phyloP scores from a whole-genome alignment of 2,888 invertebrate species.

The Oegoconia quadripuncta region DNA sequence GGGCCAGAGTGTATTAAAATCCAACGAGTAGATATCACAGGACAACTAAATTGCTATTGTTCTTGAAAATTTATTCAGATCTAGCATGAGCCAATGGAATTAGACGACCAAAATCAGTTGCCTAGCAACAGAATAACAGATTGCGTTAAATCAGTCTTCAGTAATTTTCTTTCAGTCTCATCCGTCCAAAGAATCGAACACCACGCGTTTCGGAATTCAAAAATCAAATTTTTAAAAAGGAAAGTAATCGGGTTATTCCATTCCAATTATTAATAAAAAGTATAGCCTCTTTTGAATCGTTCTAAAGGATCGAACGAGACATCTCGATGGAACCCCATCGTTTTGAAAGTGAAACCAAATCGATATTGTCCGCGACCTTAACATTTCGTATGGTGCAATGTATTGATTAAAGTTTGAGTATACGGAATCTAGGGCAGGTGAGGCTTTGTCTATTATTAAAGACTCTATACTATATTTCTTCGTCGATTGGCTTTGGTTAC shows the following conservation, averaged over 20 bases:
- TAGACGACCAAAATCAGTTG: conserved; percentile 25
- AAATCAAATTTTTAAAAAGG: no score
- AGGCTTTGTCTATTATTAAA: conserved; percentile 33
- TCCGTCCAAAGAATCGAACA: conserved; percentile 22
- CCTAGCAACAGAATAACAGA: conserved; percentile 61
- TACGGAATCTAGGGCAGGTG: conserved; percentile 44
- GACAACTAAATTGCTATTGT: not conserved
- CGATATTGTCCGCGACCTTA: conserved; percentile 43
- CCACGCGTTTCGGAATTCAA: conserved; percentile 37
- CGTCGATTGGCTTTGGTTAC: no score
- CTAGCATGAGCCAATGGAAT: conserved; percentile 8
- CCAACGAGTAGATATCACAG: no score
- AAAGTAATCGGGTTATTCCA: no score
- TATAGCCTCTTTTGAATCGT: conserved; percentile 1
- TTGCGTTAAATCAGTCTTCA: conserved; percentile 25
- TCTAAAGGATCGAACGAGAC: conserved; percentile 11
- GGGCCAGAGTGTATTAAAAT: no score
- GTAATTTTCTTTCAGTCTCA: conserved; percentile 31
- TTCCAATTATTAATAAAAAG: no score
- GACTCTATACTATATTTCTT: no score
- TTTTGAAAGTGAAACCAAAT: conserved; percentile 32
- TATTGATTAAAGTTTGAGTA: conserved; percentile 45
- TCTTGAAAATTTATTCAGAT: conserved; percentile 9
- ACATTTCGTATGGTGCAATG: conserved; percentile 43
- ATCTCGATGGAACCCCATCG: no score